Evolutionary conservation across 1,140 invertebrate species (phyloP).

Genomic region (Apolygus lucorum): DNA sequence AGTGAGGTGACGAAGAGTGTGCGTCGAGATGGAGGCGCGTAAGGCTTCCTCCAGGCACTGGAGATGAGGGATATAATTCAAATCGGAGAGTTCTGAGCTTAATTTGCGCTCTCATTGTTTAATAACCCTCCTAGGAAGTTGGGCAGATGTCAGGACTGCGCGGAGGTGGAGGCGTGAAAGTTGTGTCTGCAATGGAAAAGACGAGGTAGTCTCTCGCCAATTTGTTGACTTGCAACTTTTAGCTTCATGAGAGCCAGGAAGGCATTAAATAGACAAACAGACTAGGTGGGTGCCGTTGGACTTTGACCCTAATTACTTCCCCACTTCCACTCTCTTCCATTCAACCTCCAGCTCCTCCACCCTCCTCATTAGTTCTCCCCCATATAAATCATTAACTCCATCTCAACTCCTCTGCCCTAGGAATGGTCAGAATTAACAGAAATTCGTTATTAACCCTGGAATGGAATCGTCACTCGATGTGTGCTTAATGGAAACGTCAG

Average conservation of each 20-base stretch:
- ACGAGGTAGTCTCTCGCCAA: background rate
- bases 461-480: no score
- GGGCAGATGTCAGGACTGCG: background rate
- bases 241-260: background rate
- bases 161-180: background rate
- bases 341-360: background rate
- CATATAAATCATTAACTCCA: constrained; percentile 3
- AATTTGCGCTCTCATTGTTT: constrained; percentile 16
- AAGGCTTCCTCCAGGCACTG: background rate
- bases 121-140: constrained; percentile 16
- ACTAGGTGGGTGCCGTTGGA: background rate
- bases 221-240: constrained; percentile 15
- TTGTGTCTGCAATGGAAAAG: background rate
- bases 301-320: constrained; percentile 8
- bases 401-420: no score
- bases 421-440: no score
- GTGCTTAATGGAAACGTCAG: no score
- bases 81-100: constrained; percentile 14
- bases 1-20: background rate
- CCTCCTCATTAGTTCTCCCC: background rate
- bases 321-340: background rate
- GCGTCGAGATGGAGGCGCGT: background rate
- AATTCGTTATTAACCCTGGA: no score
- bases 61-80: constrained; percentile 3
- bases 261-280: constrained; percentile 8